phyloP scores from a whole-genome alignment of 1,140 invertebrate species.

The Papilio machaon region DNA sequence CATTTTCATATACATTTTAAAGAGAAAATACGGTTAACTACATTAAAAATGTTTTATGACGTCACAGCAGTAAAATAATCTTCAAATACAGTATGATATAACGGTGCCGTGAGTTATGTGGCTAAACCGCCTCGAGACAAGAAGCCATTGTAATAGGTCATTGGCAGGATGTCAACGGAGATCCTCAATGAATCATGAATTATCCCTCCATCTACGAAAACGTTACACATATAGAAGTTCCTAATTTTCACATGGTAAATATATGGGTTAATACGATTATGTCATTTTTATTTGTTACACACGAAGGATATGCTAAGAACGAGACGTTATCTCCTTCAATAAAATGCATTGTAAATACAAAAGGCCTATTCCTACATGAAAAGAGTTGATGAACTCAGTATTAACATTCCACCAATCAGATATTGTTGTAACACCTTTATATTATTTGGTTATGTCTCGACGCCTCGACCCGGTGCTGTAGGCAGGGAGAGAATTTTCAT shows the following conservation, averaged over 20 bases:
- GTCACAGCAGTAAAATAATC: neutral
- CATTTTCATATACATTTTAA: neutral
- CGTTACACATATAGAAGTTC: neutral
- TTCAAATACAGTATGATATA: slow-evolving; percentile 35
- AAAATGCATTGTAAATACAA: too few relatives aligned
- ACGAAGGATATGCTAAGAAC: neutral
- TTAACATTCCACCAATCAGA: too few relatives aligned
- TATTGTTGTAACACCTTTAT: too few relatives aligned
- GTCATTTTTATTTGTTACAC: neutral
- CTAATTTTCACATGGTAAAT: slow-evolving; percentile 22
- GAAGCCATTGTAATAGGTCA: slow-evolving; percentile 66
- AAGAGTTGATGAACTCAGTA: too few relatives aligned
- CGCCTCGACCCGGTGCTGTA: too few relatives aligned
- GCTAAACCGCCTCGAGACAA: neutral
- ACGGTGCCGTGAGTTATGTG: slow-evolving; percentile 26
- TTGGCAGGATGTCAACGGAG: slow-evolving; percentile 67
- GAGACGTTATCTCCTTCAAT: neutral
- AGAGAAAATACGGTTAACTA: neutral
- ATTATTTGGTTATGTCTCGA: too few relatives aligned
- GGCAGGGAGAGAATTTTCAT: too few relatives aligned
- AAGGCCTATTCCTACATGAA: too few relatives aligned
- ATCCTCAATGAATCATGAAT: slow-evolving; percentile 60
- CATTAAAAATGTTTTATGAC: neutral
- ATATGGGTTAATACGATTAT: slow-evolving; percentile 25
- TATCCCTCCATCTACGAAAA: slow-evolving; percentile 38